Percentiles rank a stretch among this genome's conserved stretches.
Evolutionary conservation across 2,113 vertebrate species (phyloP).

Genomic region (Gavialis gangeticus): DNA sequence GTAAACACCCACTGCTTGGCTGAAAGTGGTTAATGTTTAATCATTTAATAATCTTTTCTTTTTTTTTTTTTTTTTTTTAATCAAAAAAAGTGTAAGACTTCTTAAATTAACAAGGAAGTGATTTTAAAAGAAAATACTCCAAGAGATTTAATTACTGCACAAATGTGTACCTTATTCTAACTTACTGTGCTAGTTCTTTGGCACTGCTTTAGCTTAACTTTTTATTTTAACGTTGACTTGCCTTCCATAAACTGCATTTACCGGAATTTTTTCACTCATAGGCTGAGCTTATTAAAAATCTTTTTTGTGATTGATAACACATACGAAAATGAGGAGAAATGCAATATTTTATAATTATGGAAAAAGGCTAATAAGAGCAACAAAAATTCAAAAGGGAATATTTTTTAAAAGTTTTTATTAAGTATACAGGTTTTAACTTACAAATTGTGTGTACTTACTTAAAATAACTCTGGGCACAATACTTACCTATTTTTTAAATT

Average conservation of each 20-base stretch:
- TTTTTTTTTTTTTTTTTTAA: background rate
- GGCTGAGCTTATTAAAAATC: too few relatives aligned
- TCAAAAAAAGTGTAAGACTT: background rate
- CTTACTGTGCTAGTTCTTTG: background rate
- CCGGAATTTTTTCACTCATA: too few relatives aligned
- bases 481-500: too few relatives aligned
- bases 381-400: background rate
- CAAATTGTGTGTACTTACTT: background rate
- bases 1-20: background rate
- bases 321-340: background rate
- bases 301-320: background rate
- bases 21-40: background rate
- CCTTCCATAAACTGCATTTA: background rate
- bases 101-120: background rate
- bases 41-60: background rate
- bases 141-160: background rate
- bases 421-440: background rate
- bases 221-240: background rate
- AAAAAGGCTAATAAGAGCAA: background rate
- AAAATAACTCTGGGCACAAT: background rate
- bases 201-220: background rate
- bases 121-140: constrained; percentile 21
- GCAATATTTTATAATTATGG: background rate
- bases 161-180: background rate
- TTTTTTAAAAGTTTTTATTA: background rate